Base-by-base conservation (phyloP, 2,797 vertebrate genomes). In the Eupleurogrammus muticus region DNA sequence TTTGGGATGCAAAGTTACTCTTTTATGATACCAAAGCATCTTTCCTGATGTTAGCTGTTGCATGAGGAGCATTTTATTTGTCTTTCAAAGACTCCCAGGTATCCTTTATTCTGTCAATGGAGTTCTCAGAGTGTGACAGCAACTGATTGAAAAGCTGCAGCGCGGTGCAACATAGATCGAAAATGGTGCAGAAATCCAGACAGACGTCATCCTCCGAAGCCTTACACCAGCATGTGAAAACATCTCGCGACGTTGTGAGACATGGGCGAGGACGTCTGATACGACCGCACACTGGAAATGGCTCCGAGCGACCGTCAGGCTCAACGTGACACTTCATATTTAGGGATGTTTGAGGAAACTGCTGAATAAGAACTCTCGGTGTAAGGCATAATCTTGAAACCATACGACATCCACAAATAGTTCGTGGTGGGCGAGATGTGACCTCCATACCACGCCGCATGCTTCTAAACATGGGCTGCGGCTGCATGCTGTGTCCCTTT, bases 351-450 rank as follows among this genome's bases (percentile, higher is more conserved):
- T 72, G 66, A 75, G 60, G 59, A 82, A 79, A 79, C 61, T 68
- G 66, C 81, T 62, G 66, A 81, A 16, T 69, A 54, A 23, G 60
- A 84, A n/a, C 8, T 65, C 66, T 60, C 1, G 10, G 44, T 44
- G 56, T 76, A 67, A 84, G 86, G 68, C 76, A 62, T 78, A 53
- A 66, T 71, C 75, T 84, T 85, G 51, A 73, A 87, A 70, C 61
- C 67, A 75, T 5, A 64, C 32, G 48, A 73, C 69, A 49, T 75
- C 71, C 80, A 74, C 32, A 68, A 80, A 80, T 59, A 79, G 85
- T 63, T 66, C 66, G 73, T 35, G 75, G 75, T 16, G 62, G 54
- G 62, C 17, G 52, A 47, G 59, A 55, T n/a, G 56, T 0, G 47
- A 57, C 36, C n/a, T 38, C 60, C 75, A n/a, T 60, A 32, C 34